Percentiles rank a stretch among this genome's conserved stretches.
Conservation (phyloP, 2,113 vertebrate genomes). For the Anguilla japonica region DNA sequence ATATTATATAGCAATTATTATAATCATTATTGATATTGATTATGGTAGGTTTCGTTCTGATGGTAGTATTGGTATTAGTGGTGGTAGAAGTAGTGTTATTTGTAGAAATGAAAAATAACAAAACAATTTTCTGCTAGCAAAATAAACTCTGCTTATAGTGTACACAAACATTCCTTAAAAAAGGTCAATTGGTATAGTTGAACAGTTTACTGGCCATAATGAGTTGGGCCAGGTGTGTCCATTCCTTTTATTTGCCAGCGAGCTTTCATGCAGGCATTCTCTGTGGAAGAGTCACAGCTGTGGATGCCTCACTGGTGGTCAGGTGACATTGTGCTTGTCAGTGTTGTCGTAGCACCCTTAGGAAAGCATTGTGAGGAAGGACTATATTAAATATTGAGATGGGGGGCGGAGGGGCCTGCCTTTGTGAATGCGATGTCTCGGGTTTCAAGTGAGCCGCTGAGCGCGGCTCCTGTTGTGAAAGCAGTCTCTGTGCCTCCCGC, state of each 20-base stretch:
- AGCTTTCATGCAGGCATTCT: not conserved
- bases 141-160: not conserved
- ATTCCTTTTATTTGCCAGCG: not conserved
- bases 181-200: too few species aligned
- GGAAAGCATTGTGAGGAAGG: not conserved
- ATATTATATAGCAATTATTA: not conserved
- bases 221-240: not conserved
- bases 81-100: too few species aligned
- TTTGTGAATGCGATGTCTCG: conserved; percentile 7
- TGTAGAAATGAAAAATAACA: too few species aligned
- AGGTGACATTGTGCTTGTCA: not conserved
- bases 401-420: not conserved
- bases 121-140: not conserved
- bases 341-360: too few species aligned
- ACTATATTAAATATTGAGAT: conserved; percentile 19
- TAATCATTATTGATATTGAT: not conserved
- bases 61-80: not conserved
- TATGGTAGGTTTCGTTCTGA: not conserved
- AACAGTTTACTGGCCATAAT: not conserved
- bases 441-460: conserved; percentile 17
- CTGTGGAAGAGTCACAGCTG: not conserved
- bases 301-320: not conserved
- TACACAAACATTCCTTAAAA: not conserved
- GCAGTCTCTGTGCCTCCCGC: not conserved
- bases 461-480: conserved; percentile 10